A percentile compares a stretch with the other conserved stretches of the same genome.
These are phyloP conservation scores for Drosophila cardini DNA, from an alignment of 1,140 invertebrate species.

Conservation along the genomic window DNA sequence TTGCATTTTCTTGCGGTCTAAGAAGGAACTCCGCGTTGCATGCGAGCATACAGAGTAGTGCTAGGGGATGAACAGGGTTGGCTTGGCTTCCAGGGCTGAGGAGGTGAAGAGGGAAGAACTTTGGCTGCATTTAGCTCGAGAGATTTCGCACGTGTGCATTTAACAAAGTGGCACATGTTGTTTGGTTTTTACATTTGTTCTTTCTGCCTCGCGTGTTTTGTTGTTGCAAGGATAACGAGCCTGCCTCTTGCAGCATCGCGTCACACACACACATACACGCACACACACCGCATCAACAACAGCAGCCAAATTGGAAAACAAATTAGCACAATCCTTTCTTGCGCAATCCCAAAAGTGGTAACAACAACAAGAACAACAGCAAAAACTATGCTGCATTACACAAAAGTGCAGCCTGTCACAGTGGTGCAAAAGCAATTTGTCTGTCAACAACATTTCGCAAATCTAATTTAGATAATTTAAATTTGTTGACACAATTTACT, in stretches of 20 bases:
- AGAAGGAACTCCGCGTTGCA: slow-evolving; percentile 18
- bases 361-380: slow-evolving; percentile 1
- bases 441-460: background rate
- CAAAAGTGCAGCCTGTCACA: slow-evolving; percentile 39
- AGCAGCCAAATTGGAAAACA: slow-evolving; percentile 66
- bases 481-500: background rate
- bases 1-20: slow-evolving; percentile 64
- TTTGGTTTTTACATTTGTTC: slow-evolving; percentile 14
- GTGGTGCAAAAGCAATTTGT: slow-evolving; percentile 62
- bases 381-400: slow-evolving; percentile 9
- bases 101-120: slow-evolving; percentile 21
- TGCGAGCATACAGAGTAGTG: slow-evolving; percentile 5
- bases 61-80: background rate
- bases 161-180: slow-evolving; percentile 64
- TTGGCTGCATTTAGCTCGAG: slow-evolving; percentile 73
- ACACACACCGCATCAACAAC: slow-evolving; percentile 20
- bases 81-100: too few relatives aligned
- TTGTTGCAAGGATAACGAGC: slow-evolving; percentile 40
- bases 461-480: slow-evolving; percentile 5
- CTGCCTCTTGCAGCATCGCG: slow-evolving; percentile 4
- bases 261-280: slow-evolving; percentile 26
- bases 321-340: slow-evolving; percentile 77
- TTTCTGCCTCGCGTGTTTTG: background rate
- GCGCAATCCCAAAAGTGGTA: slow-evolving; percentile 51
- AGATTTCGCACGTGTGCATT: slow-evolving; percentile 80